Conservation (phyloP, 2,113 vertebrate genomes). For the Chamaetylas fuelleborni region DNA sequence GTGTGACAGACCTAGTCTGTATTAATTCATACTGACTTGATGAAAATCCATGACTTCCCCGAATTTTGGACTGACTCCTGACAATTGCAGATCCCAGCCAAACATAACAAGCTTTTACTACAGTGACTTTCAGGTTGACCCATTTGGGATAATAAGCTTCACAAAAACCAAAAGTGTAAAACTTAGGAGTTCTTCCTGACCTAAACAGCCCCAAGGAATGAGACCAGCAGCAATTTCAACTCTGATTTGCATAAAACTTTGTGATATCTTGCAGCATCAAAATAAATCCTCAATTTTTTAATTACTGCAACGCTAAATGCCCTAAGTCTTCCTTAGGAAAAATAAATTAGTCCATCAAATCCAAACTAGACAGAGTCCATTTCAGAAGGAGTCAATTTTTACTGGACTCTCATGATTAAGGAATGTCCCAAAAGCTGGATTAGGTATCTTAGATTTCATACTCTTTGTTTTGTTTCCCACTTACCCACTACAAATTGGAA, state of each 20-base stretch:
- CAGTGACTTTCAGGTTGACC: background rate
- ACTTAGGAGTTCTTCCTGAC: background rate
- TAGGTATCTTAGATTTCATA: background rate
- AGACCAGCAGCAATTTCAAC: background rate
- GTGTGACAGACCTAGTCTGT: background rate
- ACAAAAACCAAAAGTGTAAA: background rate
- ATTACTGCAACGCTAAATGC: background rate
- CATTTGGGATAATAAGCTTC: background rate
- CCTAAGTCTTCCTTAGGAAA: background rate
- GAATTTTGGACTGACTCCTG: background rate
- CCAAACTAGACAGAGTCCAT: background rate
- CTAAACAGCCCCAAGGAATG: background rate
- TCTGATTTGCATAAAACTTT: background rate
- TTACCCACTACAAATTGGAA: background rate
- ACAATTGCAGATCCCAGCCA: slow-evolving; percentile 42
- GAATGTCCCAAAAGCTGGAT: background rate
- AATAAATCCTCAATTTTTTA: background rate
- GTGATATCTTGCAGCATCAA: background rate
- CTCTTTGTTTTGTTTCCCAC: background rate
- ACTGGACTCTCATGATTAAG: too few relatives aligned
- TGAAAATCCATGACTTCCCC: slow-evolving; percentile 16
- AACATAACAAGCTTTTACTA: slow-evolving; percentile 21
- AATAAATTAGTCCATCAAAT: background rate
- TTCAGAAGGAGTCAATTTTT: background rate
- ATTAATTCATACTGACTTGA: slow-evolving; percentile 5